Percentiles rank a stretch among this genome's conserved stretches.
phyloP scores from a whole-genome alignment of 2,888 invertebrate genomes.

The Lacanobia oleracea region DNA sequence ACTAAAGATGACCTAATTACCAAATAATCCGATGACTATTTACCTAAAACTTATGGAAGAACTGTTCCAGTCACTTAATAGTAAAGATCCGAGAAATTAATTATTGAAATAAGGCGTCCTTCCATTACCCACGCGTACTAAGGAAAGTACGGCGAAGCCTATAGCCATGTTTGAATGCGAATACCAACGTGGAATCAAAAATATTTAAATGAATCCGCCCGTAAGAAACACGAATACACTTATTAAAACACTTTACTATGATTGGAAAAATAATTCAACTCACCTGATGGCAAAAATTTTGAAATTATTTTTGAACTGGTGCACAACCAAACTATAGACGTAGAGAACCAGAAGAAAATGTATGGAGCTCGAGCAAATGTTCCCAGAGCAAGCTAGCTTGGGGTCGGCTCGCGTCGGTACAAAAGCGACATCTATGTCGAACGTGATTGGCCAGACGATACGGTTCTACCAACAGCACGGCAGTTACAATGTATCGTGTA shows the following conservation, averaged over 20 bases:
- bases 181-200: constrained; percentile 89
- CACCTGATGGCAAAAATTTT: constrained; percentile 91
- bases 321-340: constrained; percentile 90
- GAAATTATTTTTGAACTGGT: constrained; percentile 90
- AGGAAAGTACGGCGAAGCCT: constrained; percentile 88
- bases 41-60: constrained; percentile 88
- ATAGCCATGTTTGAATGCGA: constrained; percentile 90
- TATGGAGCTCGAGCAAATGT: constrained; percentile 90
- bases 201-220: constrained; percentile 78
- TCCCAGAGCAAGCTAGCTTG: constrained; percentile 89
- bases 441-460: constrained; percentile 80
- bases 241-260: constrained; percentile 79
- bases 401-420: constrained; percentile 88
- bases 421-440: constrained; percentile 85
- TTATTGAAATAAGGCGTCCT: constrained; percentile 88
- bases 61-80: constrained; percentile 84
- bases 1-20: constrained; percentile 85
- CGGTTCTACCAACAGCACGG: constrained; percentile 82
- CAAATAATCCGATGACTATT: constrained; percentile 85
- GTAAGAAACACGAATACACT: constrained; percentile 78
- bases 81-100: constrained; percentile 90
- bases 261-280: constrained; percentile 85
- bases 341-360: constrained; percentile 91
- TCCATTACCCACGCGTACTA: constrained; percentile 89
- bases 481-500: constrained; percentile 78